A percentile compares a stretch with the other conserved stretches of the same genome.
Evolutionary conservation across 2,888 invertebrate species (phyloP).

Genomic region (Troides helena): DNA sequence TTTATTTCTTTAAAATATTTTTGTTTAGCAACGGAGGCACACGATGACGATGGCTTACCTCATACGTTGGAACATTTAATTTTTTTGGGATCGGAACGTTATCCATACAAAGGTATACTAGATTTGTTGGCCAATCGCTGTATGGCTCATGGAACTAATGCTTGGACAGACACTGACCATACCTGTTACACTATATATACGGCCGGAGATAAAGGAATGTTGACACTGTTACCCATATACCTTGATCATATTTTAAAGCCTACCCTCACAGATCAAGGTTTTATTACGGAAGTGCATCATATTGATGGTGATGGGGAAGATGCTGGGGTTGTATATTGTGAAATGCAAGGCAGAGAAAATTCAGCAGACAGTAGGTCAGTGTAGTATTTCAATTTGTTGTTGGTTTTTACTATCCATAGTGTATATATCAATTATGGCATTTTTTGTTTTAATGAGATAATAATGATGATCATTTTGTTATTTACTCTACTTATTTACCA

Average conservation of each 20-base stretch:
- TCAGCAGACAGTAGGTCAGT: constrained; percentile 83
- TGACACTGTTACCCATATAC: constrained; percentile 93
- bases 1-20: constrained; percentile 14
- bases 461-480: too few species aligned
- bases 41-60: constrained; percentile 94
- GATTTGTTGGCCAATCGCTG: constrained; percentile 94
- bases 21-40: constrained; percentile 90
- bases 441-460: too few species aligned
- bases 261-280: constrained; percentile 89
- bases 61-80: constrained; percentile 96
- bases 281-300: constrained; percentile 95
- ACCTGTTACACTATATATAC: constrained; percentile 95
- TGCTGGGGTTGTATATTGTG: constrained; percentile 97
- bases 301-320: constrained; percentile 92
- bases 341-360: constrained; percentile 94
- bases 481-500: too few species aligned
- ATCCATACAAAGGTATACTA: constrained; percentile 93
- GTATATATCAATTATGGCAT: too few species aligned
- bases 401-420: not conserved
- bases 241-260: constrained; percentile 94
- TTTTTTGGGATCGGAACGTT: constrained; percentile 93
- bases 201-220: constrained; percentile 90
- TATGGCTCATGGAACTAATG: constrained; percentile 95
- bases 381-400: not conserved
- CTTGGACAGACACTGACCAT: constrained; percentile 92